Base-by-base conservation (phyloP, 2,113 vertebrate genomes). In the Xyrauchen texanus region DNA sequence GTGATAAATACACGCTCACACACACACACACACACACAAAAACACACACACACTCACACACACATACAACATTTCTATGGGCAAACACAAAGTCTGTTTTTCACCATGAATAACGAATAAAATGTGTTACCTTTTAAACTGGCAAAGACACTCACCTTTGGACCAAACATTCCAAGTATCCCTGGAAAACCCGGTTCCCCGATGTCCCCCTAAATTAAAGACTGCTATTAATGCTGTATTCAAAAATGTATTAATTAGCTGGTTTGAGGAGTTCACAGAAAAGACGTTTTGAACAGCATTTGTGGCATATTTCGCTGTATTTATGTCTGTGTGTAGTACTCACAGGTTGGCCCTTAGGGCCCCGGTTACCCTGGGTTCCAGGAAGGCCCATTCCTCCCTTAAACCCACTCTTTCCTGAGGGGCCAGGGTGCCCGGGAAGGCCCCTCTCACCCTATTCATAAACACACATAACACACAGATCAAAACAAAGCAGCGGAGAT, bases 171-270 rank as follows among this genome's bases (percentile, higher is more conserved):
- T 79, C 97, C 98, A 0, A 93, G 90, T 34, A 97, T 93, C 81
- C 98, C 98, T 69, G 96, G 96, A 88, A 97, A 97, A 78, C 98
- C 98, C 52, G 93, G 82, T 86, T 94, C 95, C 0, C 98, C 98
- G 3, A 93, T 83, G 81, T 98, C 95, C 1, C 98, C 98, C 98
- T 99, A 86, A 12, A 76, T 80, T 34, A 34, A 7, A 68, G 45
- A 74, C 34, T 34, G 10, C 5, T 11, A 58, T 51, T 6, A 69
- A 44, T 72, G 21, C 15, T 15, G 21, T 34, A 4, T 47, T 53
- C 45, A 16, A 47, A 9, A 21, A 64, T 16, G 12, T 51, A 69
- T 8, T 71, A 9, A 6, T 70, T 53, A 45, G 34, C 16, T n/a
- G 34, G 34, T 57, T 45, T 34, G 1, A 44, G 68, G 1, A 57